Percentiles rank a stretch among this genome's conserved stretches.
phyloP scores from a whole-genome alignment of 2,888 invertebrate species.

The Agrypnus murinus region DNA sequence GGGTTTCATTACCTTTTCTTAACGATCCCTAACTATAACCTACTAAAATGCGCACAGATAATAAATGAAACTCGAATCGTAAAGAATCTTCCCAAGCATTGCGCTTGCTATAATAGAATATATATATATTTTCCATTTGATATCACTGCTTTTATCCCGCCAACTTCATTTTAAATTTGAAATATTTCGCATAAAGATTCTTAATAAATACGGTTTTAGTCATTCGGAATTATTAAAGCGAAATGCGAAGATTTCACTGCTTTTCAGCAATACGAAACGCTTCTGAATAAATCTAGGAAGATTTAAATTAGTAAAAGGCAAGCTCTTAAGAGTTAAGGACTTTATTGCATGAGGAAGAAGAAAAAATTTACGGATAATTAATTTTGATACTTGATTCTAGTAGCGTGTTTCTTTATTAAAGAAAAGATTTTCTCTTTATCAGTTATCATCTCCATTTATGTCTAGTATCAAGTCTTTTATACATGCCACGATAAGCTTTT shows the following conservation, averaged over 20 bases:
- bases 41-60: too few relatives aligned
- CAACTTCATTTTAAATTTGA: neutral
- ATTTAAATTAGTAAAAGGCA: constrained; percentile 15
- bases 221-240: constrained; percentile 8
- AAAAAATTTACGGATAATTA: constrained; percentile 17
- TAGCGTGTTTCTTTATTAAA: neutral
- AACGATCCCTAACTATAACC: too few relatives aligned
- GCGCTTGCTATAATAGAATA: too few relatives aligned
- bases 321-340: constrained; percentile 4
- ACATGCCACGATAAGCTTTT: too few relatives aligned
- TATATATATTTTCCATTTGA: too few relatives aligned
- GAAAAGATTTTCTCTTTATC: neutral
- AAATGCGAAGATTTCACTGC: neutral
- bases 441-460: neutral
- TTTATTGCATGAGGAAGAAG: constrained; percentile 5
- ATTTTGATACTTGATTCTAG: constrained; percentile 9
- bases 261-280: constrained; percentile 7
- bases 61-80: too few relatives aligned
- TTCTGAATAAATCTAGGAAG: constrained; percentile 3
- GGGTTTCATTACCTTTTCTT: too few relatives aligned
- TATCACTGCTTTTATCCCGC: too few relatives aligned
- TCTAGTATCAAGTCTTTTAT: too few relatives aligned
- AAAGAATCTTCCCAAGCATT: too few relatives aligned
- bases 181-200: neutral
- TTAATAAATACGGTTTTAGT: constrained; percentile 5